These are phyloP conservation scores for Galbula dea DNA, from an alignment of 2,113 vertebrate species.

Conservation along the genomic window DNA sequence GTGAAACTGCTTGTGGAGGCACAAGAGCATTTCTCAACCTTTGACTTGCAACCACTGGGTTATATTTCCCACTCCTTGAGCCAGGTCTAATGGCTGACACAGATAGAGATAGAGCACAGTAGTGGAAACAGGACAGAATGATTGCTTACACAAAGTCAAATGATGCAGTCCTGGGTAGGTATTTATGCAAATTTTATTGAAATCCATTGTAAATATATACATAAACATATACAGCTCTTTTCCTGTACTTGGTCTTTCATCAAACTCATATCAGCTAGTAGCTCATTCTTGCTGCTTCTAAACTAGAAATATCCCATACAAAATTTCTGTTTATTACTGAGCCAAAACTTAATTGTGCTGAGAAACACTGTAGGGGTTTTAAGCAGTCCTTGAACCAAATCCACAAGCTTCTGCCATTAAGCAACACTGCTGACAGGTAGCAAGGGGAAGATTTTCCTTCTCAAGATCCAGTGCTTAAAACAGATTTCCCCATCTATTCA, in stretches of 20 bases:
- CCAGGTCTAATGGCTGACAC: rapidly evolving
- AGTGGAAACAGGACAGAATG: slow-evolving; percentile 74
- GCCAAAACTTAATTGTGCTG: background rate
- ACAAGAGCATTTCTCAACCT: background rate
- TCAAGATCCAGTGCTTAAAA: background rate
- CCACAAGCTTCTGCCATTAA: background rate
- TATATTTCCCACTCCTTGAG: background rate
- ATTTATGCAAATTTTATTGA: slow-evolving; percentile 84
- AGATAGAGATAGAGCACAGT: slow-evolving; percentile 46
- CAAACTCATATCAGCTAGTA: background rate
- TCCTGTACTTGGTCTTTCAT: background rate
- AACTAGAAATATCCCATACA: background rate
- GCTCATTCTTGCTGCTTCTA: background rate
- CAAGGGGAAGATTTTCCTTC: background rate
- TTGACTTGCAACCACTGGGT: background rate
- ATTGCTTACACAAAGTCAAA: background rate
- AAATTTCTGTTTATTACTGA: background rate
- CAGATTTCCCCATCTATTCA: background rate
- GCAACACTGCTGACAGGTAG: background rate
- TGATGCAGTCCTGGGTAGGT: slow-evolving; percentile 57
- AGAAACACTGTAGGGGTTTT: background rate
- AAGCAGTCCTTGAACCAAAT: background rate
- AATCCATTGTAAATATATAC: slow-evolving; percentile 76
- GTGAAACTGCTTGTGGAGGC: background rate
- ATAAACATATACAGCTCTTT: no score